phyloP scores from a whole-genome alignment of 2,797 vertebrate species.

The Gymnoscopelus microlampas region DNA sequence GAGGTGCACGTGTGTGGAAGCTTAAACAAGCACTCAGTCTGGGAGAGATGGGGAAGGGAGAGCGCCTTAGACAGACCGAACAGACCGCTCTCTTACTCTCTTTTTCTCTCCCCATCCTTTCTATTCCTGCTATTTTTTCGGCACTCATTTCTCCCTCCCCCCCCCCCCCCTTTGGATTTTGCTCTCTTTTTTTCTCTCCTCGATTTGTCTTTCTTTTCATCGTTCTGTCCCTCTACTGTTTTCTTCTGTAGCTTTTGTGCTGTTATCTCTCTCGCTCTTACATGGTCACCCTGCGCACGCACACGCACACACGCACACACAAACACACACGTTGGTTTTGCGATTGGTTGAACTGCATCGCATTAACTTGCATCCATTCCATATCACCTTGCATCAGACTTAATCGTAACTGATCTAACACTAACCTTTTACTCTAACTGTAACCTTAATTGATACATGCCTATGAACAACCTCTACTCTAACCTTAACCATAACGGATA shows the following conservation, averaged over 20 bases:
- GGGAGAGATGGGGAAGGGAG: conserved; percentile 56
- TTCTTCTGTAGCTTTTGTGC: conserved; percentile 41
- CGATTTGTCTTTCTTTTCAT: not conserved
- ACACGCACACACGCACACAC: conserved; percentile 20
- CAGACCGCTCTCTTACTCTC: not conserved
- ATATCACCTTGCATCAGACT: too few relatives aligned
- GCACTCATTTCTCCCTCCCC: not conserved
- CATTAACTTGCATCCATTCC: too few relatives aligned
- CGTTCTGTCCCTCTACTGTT: conserved; percentile 27
- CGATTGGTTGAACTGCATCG: too few relatives aligned
- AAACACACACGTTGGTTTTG: conserved; percentile 19
- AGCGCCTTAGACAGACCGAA: conserved; percentile 39
- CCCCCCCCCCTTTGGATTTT: not conserved
- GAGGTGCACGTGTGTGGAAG: conserved; percentile 78
- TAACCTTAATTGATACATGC: too few relatives aligned
- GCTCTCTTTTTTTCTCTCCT: not conserved
- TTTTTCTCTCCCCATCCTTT: not conserved
- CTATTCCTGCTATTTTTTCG: not conserved
- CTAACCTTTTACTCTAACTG: too few relatives aligned
- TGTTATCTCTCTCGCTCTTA: conserved; percentile 5
- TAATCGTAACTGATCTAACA: too few relatives aligned
- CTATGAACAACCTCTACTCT: too few relatives aligned
- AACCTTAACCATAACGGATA: too few relatives aligned
- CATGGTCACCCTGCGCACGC: not conserved
- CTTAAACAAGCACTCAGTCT: conserved; percentile 78